Percentiles rank a stretch among this genome's conserved stretches.
Evolutionary conservation across 2,888 invertebrate species (phyloP).

Genomic region (Thalpophila matura): DNA sequence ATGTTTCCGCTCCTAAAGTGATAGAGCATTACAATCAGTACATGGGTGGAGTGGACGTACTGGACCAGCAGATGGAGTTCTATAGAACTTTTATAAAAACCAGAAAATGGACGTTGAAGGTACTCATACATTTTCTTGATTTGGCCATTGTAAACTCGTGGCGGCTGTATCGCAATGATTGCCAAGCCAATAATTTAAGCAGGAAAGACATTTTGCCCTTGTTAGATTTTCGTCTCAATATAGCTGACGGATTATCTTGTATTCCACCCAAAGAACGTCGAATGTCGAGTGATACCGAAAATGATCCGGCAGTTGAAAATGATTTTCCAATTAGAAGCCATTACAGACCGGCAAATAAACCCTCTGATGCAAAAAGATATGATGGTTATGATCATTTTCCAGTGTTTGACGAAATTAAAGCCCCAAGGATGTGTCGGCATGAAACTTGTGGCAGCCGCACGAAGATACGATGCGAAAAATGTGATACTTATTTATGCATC

Average conservation of each 20-base stretch:
- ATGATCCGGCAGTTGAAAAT: neutral
- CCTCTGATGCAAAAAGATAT: slow-evolving; percentile 57
- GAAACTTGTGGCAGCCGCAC: slow-evolving; percentile 54
- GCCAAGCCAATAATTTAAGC: slow-evolving; percentile 18
- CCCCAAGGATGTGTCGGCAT: slow-evolving; percentile 58
- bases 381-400: slow-evolving; percentile 65
- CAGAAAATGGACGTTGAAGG: slow-evolving; percentile 67
- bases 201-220: slow-evolving; percentile 20
- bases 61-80: slow-evolving; percentile 61
- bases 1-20: slow-evolving; percentile 51
- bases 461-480: slow-evolving; percentile 57
- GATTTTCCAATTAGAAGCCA: slow-evolving; percentile 2
- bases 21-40: slow-evolving; percentile 53
- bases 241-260: slow-evolving; percentile 9
- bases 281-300: slow-evolving; percentile 1
- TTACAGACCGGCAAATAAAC: slow-evolving; percentile 31
- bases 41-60: slow-evolving; percentile 55
- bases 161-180: slow-evolving; percentile 56
- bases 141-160: slow-evolving; percentile 61
- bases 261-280: neutral
- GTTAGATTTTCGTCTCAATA: slow-evolving; percentile 25
- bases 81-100: slow-evolving; percentile 66
- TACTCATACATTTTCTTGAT: slow-evolving; percentile 63
- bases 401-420: slow-evolving; percentile 53
- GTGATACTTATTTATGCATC: no score